phyloP scores from a whole-genome alignment of 2,113 vertebrate species.

The Anas platyrhynchos region DNA sequence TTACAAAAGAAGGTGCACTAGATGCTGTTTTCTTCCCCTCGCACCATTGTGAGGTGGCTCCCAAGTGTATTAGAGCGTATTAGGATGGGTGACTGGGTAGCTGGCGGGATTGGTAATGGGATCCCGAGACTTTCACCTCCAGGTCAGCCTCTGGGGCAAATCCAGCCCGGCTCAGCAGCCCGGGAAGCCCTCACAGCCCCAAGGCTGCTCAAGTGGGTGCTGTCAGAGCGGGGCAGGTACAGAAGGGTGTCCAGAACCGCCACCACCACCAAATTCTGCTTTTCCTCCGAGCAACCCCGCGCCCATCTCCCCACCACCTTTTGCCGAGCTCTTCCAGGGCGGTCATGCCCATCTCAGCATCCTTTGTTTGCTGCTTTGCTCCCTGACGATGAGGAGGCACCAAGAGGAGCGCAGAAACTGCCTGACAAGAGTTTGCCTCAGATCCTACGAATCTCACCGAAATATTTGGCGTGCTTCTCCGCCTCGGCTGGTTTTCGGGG shows the following conservation, averaged over 20 bases:
- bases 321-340: not conserved
- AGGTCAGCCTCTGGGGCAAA: not conserved
- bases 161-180: not conserved
- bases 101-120: not conserved
- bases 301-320: not conserved
- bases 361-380: constrained; percentile 11
- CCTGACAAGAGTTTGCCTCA: not conserved
- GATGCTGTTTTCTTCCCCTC: constrained; percentile 15
- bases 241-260: not conserved
- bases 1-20: constrained; percentile 45
- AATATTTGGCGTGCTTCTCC: not conserved
- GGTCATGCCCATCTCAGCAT: accelerated
- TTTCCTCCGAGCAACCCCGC: no score
- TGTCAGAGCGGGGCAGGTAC: not conserved
- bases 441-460: not conserved
- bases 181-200: not conserved
- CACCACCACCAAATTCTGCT: not conserved
- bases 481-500: not conserved
- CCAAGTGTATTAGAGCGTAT: not conserved
- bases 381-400: not conserved
- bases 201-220: not conserved
- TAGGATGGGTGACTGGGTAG: not conserved
- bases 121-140: not conserved
- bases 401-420: not conserved
- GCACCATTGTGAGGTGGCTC: not conserved